Conservation (phyloP, 2,113 vertebrate species). For the Brachyhypopomus occidentalis region DNA sequence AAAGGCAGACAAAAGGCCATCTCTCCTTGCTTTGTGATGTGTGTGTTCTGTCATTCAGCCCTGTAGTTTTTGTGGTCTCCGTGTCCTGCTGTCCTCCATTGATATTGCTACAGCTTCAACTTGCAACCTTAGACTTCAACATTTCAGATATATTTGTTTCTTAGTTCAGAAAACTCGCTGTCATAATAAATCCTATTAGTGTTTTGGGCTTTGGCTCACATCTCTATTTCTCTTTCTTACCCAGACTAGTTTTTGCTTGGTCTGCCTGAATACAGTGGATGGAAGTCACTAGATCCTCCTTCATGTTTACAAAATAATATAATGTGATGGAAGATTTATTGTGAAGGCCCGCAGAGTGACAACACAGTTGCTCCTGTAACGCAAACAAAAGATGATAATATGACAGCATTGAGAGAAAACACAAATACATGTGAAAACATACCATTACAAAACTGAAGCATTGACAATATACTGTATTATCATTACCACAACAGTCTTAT, state of each 20-base stretch:
- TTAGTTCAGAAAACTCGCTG: background rate
- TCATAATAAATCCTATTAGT: background rate
- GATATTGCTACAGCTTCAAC: background rate
- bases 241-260: background rate
- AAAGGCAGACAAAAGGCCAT: conserved; percentile 18
- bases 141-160: background rate
- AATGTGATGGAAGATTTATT: background rate
- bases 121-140: background rate
- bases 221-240: background rate
- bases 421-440: too few species aligned
- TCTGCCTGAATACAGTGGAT: background rate
- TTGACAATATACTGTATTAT: too few species aligned
- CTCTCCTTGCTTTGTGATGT: conserved; percentile 16
- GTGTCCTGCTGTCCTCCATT: background rate
- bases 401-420: too few species aligned
- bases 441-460: too few species aligned
- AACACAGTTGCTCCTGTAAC: too few species aligned
- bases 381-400: too few species aligned
- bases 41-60: background rate
- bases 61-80: background rate
- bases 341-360: too few species aligned
- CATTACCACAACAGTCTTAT: too few species aligned
- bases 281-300: background rate
- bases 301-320: background rate
- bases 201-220: background rate